These are phyloP conservation scores for Scleropages formosus DNA, from an alignment of 2,797 vertebrate species.

Conservation along the genomic window DNA sequence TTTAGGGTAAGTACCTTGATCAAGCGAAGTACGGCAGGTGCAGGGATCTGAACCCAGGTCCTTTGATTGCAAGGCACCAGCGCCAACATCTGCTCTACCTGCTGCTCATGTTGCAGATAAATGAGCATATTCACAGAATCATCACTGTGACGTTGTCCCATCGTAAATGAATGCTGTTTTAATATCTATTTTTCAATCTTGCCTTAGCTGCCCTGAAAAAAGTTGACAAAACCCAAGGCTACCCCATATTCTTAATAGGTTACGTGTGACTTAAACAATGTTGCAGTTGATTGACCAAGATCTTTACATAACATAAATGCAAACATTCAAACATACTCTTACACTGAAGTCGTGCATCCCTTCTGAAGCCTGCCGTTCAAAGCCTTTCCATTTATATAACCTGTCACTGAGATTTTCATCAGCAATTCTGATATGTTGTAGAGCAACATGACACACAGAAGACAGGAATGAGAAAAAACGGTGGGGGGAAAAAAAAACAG, in stretches of 20 bases:
- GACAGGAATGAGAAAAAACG: neutral
- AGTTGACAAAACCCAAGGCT: neutral
- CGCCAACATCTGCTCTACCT: too few species aligned
- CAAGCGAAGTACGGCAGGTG: too few species aligned
- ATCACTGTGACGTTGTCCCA: neutral
- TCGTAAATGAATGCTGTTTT: conserved; percentile 1
- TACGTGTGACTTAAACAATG: neutral
- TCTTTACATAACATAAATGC: neutral
- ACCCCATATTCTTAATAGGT: neutral
- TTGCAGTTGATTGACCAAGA: conserved; percentile 3
- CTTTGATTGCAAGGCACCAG: too few species aligned
- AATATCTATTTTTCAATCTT: conserved; percentile 12
- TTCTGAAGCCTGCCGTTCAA: neutral
- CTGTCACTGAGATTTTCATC: conserved; percentile 2
- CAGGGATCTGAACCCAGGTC: too few species aligned
- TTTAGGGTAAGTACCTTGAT: too few species aligned
- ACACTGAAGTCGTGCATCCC: neutral
- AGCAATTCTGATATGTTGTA: conserved; percentile 11
- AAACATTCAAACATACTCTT: neutral
- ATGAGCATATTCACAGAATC: neutral
- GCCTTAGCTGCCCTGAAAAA: neutral
- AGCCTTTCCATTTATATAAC: conserved; percentile 10
- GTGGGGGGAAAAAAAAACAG: neutral
- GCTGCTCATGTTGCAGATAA: neutral
- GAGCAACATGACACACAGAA: neutral